A percentile compares a stretch with the other conserved stretches of the same genome.
Evolutionary conservation across 1,140 invertebrate species (phyloP).

Genomic region (Diabrotica undecimpunctata): DNA sequence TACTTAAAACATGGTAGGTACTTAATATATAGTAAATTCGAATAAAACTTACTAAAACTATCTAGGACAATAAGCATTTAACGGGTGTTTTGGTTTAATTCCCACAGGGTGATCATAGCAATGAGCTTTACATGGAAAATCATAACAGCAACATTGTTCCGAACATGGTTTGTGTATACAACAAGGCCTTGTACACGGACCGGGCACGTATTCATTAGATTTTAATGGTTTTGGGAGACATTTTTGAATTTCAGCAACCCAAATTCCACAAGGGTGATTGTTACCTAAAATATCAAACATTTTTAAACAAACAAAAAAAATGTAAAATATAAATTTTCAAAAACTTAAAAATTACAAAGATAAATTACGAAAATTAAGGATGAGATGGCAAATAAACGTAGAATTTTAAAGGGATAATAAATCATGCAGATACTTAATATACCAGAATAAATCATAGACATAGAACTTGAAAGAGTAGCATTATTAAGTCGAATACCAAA

Average conservation of each 20-base stretch:
- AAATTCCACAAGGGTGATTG: not conserved
- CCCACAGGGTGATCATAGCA: slow-evolving; percentile 43
- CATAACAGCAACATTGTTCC: slow-evolving; percentile 35
- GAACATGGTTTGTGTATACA: not conserved
- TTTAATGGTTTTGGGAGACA: not conserved
- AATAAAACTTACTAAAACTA: not conserved
- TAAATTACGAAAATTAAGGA: no score
- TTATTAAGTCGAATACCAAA: no score
- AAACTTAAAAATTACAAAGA: no score
- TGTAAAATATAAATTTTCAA: no score
- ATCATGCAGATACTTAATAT: no score
- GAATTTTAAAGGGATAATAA: no score
- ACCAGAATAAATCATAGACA: no score
- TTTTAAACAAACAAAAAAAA: no score
- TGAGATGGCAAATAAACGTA: no score
- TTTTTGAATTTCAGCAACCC: not conserved
- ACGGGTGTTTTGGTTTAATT: slow-evolving; percentile 35
- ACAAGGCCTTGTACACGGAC: not conserved
- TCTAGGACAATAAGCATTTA: not conserved
- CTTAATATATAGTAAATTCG: no score
- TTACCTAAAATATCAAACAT: not conserved
- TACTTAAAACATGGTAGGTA: no score
- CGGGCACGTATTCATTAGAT: not conserved
- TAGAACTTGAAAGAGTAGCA: no score
- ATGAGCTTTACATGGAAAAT: slow-evolving; percentile 42